These are phyloP conservation scores for Laticauda laticaudata DNA, from an alignment of 2,113 vertebrate genomes.

Conservation along the genomic window DNA sequence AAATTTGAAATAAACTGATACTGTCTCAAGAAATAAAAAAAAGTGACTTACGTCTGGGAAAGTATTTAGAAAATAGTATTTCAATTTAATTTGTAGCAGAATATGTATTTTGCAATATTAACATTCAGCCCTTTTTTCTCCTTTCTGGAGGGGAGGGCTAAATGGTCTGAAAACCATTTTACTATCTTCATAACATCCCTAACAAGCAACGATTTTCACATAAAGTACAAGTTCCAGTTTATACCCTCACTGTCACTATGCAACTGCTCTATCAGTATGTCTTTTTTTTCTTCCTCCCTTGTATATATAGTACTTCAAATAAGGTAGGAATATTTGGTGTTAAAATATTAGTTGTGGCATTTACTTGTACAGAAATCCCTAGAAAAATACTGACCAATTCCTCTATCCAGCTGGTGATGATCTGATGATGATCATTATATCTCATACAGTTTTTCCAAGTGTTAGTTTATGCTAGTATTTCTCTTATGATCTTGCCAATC, in stretches of 20 bases:
- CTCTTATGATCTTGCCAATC: neutral
- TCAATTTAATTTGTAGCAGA: conserved; percentile 72
- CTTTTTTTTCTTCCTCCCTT: conserved; percentile 41
- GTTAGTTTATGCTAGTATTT: neutral
- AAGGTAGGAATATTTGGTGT: conserved; percentile 50
- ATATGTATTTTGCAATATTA: conserved; percentile 64
- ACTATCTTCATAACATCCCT: conserved; percentile 52
- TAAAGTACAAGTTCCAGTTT: conserved; percentile 54
- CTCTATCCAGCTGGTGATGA: neutral
- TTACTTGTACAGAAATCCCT: neutral
- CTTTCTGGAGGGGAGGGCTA: conserved; percentile 47
- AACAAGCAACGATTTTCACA: conserved; percentile 57
- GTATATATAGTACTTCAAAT: conserved; percentile 45
- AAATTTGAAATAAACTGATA: conserved; percentile 85
- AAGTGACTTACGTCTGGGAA: conserved; percentile 73
- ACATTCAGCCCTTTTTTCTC: conserved; percentile 32
- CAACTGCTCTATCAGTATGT: conserved; percentile 64
- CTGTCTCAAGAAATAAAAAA: conserved; percentile 70
- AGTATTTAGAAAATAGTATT: conserved; percentile 76
- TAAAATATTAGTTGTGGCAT: neutral
- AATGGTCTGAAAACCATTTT: conserved; percentile 60
- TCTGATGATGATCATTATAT: neutral
- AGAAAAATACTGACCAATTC: neutral
- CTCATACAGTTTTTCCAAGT: neutral
- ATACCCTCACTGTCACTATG: conserved; percentile 49